Conservation (phyloP, 2,113 vertebrate species). For the Pomatorhinus ruficollis region DNA sequence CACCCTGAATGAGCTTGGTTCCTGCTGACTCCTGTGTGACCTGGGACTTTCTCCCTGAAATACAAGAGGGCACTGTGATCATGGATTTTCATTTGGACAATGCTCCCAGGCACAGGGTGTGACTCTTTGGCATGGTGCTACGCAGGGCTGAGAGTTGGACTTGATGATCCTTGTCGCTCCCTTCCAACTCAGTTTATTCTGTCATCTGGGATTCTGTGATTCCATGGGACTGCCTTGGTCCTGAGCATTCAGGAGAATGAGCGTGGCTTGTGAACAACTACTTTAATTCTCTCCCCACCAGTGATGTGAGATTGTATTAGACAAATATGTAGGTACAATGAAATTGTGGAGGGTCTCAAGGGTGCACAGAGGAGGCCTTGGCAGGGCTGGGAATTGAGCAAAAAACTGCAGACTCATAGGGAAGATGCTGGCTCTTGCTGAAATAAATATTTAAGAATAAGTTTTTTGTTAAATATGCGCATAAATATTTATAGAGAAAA, state of each 20-base stretch:
- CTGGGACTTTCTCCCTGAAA: not conserved
- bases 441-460: not conserved
- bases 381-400: not conserved
- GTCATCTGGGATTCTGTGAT: not conserved
- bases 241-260: not conserved
- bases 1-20: not conserved
- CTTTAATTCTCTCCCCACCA: not conserved
- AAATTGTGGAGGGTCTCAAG: not conserved
- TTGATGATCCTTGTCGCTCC: not conserved
- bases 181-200: not conserved
- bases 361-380: not conserved
- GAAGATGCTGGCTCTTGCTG: not conserved
- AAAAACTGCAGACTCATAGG: not conserved
- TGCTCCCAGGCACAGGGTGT: fast-evolving
- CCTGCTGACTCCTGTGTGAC: not conserved
- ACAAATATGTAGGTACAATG: not conserved
- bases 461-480: not conserved
- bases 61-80: fast-evolving
- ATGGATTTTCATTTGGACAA: not conserved
- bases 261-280: fast-evolving
- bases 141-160: not conserved
- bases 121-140: not conserved
- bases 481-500: conserved; percentile 6
- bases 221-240: not conserved
- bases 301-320: not conserved